Conservation (phyloP, 1,140 invertebrate genomes). For the Teleogryllus occipitalis region DNA sequence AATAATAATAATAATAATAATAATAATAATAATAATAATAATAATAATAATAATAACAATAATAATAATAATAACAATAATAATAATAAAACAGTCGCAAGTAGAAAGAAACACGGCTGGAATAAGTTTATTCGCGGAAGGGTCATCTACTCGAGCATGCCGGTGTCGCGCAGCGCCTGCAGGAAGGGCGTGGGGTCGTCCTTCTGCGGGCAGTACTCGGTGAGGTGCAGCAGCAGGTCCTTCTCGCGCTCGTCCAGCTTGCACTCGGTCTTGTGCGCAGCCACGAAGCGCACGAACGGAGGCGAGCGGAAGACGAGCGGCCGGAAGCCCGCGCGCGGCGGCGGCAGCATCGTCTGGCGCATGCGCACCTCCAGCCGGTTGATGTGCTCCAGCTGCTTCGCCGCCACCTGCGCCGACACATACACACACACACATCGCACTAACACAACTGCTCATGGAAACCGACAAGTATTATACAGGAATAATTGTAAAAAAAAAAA, state of each 20-base stretch:
- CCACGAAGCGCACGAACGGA: background rate
- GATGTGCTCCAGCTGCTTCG: background rate
- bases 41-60: no score
- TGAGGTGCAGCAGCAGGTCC: background rate
- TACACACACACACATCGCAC: no score
- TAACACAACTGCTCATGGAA: no score
- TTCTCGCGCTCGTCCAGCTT: background rate
- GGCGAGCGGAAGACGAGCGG: background rate
- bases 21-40: no score
- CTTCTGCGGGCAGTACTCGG: background rate
- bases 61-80: no score
- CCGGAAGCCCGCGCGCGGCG: background rate
- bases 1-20: no score
- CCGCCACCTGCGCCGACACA: background rate
- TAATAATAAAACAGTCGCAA: no score
- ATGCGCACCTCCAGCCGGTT: background rate
- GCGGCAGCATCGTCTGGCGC: background rate
- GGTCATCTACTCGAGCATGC: background rate
- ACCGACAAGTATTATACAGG: no score
- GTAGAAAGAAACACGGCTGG: no score
- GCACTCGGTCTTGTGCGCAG: background rate
- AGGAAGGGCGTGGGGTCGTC: background rate
- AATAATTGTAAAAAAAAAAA: no score
- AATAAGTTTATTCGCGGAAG: no score
- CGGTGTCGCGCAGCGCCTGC: background rate